A percentile compares a stretch with the other conserved stretches of the same genome.
Conservation (phyloP, 2,888 invertebrate genomes). For the Cephalotes varians region DNA sequence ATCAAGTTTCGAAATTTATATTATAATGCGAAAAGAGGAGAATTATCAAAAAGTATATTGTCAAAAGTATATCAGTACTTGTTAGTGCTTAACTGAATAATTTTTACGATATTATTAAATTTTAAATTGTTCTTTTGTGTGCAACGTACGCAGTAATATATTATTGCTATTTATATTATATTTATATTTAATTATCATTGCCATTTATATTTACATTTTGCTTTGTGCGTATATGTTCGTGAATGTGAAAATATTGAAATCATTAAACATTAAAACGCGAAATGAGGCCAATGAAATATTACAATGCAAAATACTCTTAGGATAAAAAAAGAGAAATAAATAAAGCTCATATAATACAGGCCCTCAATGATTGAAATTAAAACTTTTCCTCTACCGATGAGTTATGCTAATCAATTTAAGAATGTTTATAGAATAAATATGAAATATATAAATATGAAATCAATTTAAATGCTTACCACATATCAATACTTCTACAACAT, state of each 20-base stretch:
- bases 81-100: background rate
- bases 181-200: no score
- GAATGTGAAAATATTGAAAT: background rate
- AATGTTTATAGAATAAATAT: no score
- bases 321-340: background rate
- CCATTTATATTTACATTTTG: background rate
- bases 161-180: background rate
- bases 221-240: background rate
- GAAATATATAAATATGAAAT: no score
- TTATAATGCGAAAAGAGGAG: background rate
- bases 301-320: background rate
- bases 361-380: background rate
- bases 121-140: background rate
- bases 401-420: background rate
- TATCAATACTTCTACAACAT: background rate
- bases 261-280: background rate
- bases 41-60: background rate
- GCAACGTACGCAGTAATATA: background rate
- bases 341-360: background rate
- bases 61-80: background rate
- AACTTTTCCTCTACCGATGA: background rate
- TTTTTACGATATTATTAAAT: conserved; percentile 18
- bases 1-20: conserved; percentile 13
- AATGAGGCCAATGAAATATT: background rate
- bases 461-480: background rate